Evolutionary conservation across 2,113 vertebrate genomes (phyloP).

Genomic region (Chinchilla lanigera): DNA sequence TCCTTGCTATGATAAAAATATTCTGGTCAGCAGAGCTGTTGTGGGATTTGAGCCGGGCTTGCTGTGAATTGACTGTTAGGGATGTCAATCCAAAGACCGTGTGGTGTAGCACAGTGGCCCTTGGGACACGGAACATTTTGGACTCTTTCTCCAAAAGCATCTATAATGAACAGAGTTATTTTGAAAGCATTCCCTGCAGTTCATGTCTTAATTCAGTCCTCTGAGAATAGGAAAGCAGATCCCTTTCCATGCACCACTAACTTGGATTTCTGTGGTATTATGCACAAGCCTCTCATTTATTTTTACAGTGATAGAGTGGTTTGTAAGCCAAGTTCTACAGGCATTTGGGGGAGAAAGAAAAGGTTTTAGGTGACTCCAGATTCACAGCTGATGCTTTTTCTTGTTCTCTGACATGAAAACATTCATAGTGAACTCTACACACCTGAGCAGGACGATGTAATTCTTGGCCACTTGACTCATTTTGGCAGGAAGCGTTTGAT

Average conservation of each 20-base stretch:
- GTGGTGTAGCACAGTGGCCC: slow-evolving; percentile 42
- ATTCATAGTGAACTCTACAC: not conserved
- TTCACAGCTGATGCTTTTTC: slow-evolving; percentile 43
- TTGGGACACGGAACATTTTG: slow-evolving; percentile 59
- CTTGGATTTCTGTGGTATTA: slow-evolving; percentile 74
- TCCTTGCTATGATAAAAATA: slow-evolving; percentile 56
- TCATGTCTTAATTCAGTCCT: slow-evolving; percentile 73
- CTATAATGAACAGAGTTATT: slow-evolving; percentile 77
- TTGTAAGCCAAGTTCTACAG: slow-evolving; percentile 74
- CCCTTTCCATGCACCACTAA: slow-evolving; percentile 63
- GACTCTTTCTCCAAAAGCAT: slow-evolving; percentile 67
- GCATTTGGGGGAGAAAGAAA: not conserved
- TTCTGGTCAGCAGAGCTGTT: slow-evolving; percentile 55
- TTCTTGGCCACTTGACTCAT: not conserved
- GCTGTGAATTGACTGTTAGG: slow-evolving; percentile 60
- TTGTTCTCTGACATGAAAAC: slow-evolving; percentile 54
- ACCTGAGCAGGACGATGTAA: not conserved
- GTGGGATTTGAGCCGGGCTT: slow-evolving; percentile 73
- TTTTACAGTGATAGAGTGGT: slow-evolving; percentile 62
- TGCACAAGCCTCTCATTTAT: slow-evolving; percentile 78
- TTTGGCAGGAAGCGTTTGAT: slow-evolving; percentile 33
- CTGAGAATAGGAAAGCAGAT: slow-evolving; percentile 77
- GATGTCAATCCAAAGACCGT: slow-evolving; percentile 74
- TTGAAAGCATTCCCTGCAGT: slow-evolving; percentile 72
- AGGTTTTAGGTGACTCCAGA: slow-evolving; percentile 57